Evolutionary conservation across 1,140 invertebrate genomes (phyloP).

Genomic region (Drosophila quadrilineata): DNA sequence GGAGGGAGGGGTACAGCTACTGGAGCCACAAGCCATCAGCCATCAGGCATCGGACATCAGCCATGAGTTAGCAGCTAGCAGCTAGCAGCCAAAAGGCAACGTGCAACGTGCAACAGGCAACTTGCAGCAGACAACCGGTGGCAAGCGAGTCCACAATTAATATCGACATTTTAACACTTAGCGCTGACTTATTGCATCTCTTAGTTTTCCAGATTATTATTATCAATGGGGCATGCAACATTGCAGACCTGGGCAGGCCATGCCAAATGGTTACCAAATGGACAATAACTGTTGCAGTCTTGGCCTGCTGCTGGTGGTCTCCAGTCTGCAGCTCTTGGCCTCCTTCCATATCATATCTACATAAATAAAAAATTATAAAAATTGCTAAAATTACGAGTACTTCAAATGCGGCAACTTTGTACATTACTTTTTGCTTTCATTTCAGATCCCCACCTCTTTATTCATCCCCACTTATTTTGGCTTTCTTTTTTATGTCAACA

Average conservation of each 20-base stretch:
- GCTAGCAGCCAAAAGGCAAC: neutral
- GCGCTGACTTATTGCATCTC: slow-evolving; percentile 74
- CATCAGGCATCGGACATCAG: slow-evolving; percentile 14
- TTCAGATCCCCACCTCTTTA: too few relatives aligned
- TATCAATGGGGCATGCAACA: slow-evolving; percentile 57
- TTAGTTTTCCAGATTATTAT: slow-evolving; percentile 71
- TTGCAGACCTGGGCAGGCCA: slow-evolving; percentile 2
- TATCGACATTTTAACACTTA: slow-evolving; percentile 81
- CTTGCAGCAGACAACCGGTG: slow-evolving; percentile 30
- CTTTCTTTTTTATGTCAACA: slow-evolving; percentile 18
- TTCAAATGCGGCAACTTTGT: slow-evolving; percentile 36
- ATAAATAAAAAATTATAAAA: too few relatives aligned
- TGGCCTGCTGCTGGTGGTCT: slow-evolving; percentile 27
- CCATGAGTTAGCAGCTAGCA: neutral
- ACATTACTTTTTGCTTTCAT: slow-evolving; percentile 7
- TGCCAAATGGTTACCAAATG: slow-evolving; percentile 21
- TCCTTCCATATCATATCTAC: slow-evolving; percentile 48
- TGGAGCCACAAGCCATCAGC: neutral
- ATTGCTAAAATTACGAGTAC: slow-evolving; percentile 29
- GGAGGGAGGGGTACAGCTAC: neutral
- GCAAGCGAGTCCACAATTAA: slow-evolving; percentile 66
- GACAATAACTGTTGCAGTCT: slow-evolving; percentile 8
- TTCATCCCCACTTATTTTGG: too few relatives aligned
- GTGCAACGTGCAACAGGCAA: slow-evolving; percentile 20
- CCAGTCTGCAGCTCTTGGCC: slow-evolving; percentile 22